Evolutionary conservation across 2,797 vertebrate species (phyloP).

Genomic region (Gambelia wislizenii): DNA sequence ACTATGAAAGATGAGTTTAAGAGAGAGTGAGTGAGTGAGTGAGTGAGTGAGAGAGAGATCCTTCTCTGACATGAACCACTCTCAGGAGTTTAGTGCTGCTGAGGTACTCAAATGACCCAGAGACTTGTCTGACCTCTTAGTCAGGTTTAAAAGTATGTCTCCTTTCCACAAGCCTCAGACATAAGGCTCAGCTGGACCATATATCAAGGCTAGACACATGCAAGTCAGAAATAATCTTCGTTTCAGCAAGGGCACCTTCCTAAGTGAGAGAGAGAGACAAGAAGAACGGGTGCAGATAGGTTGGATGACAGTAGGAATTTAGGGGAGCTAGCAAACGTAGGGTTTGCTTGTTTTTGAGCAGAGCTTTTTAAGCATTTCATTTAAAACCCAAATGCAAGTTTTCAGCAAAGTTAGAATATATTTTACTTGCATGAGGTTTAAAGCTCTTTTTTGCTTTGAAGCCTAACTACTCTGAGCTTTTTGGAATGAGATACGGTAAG

Average conservation of each 20-base stretch:
- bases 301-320: background rate
- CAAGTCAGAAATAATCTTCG: background rate
- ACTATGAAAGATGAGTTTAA: background rate
- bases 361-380: background rate
- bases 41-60: background rate
- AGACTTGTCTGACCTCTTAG: slow-evolving; percentile 55
- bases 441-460: background rate
- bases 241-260: background rate
- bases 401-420: background rate
- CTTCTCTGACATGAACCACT: background rate
- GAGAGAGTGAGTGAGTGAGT: no score
- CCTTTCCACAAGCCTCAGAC: slow-evolving; percentile 8
- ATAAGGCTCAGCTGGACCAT: background rate
- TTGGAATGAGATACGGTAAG: no score
- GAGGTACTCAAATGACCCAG: slow-evolving; percentile 58
- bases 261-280: background rate
- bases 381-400: background rate
- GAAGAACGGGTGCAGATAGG: background rate
- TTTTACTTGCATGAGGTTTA: background rate
- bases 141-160: slow-evolving; percentile 37
- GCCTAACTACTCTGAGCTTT: background rate
- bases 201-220: slow-evolving; percentile 3
- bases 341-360: background rate
- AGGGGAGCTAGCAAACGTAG: background rate
- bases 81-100: slow-evolving; percentile 23